Base-by-base conservation (phyloP, 2,113 vertebrate genomes). In the Elanoides forficatus region DNA sequence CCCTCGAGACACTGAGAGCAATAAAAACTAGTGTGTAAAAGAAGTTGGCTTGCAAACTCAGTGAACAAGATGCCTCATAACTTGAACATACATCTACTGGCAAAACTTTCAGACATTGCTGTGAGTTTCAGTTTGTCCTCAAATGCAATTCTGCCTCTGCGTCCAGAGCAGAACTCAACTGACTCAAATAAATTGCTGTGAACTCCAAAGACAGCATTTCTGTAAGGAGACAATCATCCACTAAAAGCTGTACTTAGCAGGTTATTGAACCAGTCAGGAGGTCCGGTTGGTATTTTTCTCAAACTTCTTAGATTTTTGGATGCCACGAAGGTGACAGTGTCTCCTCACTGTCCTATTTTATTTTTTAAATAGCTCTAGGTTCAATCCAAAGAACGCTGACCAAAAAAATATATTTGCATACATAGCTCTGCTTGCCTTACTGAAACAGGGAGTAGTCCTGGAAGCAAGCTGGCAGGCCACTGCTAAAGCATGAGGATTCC, bases 101-200 rank as follows among this genome's bases (percentile, higher is more conserved):
- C 88, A 97, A 94, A 92, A 58, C 81, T 95, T 92, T 91, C 93
- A 96, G 89, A 97, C 91, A 70, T 83, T 81, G 86, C 78, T 96
- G 58, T 1, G 15, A 95, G 81, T 82, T 95, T 95, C 76, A 87
- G 53, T 81, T 94, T 95, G 93, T 95, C 89, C 88, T 93, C 70
- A 84, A 87, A 72, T 17, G 48, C 36, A 87, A 68, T 80, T 91
- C 65, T 88, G 47, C 63, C 58, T 89, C 56, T 7, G 4, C 1
- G 20, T 91, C 75, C 88, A 95, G 86, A 47, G 25, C 62, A 95
- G 59, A 96, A 93, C 9, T 63, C 74, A 53, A 75, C 27, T 45
- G 48, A 78, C 52, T 93, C 38, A 75, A 56, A 82, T 16, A 63
- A 85, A 75, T 60, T 47, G 29, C 53, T 68, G 27, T 75, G 40